Base-by-base conservation (phyloP, 1,140 invertebrate genomes). In the Temnothorax nylanderi region DNA sequence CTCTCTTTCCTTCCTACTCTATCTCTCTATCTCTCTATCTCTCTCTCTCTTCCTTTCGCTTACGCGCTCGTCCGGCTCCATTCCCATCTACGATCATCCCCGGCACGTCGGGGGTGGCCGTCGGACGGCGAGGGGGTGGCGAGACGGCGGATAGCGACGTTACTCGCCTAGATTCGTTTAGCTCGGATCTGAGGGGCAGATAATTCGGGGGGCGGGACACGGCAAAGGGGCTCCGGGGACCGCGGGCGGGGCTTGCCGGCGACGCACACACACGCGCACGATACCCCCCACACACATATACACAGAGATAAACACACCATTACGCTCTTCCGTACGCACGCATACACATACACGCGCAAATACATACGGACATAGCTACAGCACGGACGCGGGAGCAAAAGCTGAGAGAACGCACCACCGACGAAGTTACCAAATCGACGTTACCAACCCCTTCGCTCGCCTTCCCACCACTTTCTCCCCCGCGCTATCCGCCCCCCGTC, bases 161-260 rank as follows among this genome's bases (percentile, higher is more conserved):
- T 90, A 89, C 80, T 91, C 76, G 86, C 84, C 75, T 87, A 89
- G 77, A 91, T 92, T 90, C 90, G 67, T 90, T 87, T 87, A 87
- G 85, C 80, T 90, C 82, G 87, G 87, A 75, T 88, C 85, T 87
- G 87, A 88, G 88, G 90, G 88, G 87, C 77, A 90, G 90, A 92
- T 92, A 91, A 92, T 92, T 89, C 76, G 89, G 88, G 77, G 90
- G 92, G 93, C 93, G 93, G 92, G 88, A 89, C 93, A 86, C 87
- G 78, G 69, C 71, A 64, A 78, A 85, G 87, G 81, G 32, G 37
- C 44, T 75, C 49, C 71, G 86, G 84, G 90, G 85, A 87, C 86
- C 65, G 80, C 81, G 87, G 92, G 92, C 91, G 92, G 91, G 85
- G 92, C 92, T 89, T 92, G 67, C 86, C 87, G 88, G 71, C 87